phyloP scores from a whole-genome alignment of 2,888 invertebrate species.

The Cinara cedri region DNA sequence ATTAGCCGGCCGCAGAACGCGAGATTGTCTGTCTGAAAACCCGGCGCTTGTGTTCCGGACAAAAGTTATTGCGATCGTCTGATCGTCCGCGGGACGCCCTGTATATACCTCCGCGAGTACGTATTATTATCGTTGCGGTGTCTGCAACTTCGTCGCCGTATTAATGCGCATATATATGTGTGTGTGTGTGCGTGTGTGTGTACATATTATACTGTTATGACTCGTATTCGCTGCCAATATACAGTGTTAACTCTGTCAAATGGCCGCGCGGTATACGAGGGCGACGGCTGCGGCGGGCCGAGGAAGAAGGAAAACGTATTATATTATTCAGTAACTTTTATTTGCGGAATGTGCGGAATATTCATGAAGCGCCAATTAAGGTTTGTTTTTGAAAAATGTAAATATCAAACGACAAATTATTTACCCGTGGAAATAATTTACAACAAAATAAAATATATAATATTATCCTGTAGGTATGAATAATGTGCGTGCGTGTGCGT shows the following conservation, averaged over 20 bases:
- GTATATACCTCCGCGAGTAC: no score
- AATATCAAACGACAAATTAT: slow-evolving; percentile 15
- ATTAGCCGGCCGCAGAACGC: no score
- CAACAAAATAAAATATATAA: not conserved
- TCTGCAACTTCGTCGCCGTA: no score
- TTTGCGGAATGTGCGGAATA: slow-evolving; percentile 28
- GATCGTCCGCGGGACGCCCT: no score
- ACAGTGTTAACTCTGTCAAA: slow-evolving; percentile 6
- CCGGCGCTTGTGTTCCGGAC: no score
- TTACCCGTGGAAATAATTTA: slow-evolving; percentile 12
- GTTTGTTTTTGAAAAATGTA: slow-evolving; percentile 32
- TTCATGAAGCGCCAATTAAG: slow-evolving; percentile 42
- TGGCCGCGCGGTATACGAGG: not conserved
- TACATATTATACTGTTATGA: not conserved
- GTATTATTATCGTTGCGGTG: no score
- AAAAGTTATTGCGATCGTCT: no score
- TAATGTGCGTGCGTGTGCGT: not conserved
- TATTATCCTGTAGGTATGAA: not conserved
- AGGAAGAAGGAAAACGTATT: not conserved
- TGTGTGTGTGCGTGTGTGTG: no score
- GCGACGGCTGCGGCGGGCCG: not conserved
- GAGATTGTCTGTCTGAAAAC: no score
- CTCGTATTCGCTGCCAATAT: slow-evolving; percentile 4
- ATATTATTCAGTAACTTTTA: not conserved
- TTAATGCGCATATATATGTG: no score